These are phyloP conservation scores for Maniola jurtina DNA, from an alignment of 1,140 invertebrate species.

Conservation along the genomic window DNA sequence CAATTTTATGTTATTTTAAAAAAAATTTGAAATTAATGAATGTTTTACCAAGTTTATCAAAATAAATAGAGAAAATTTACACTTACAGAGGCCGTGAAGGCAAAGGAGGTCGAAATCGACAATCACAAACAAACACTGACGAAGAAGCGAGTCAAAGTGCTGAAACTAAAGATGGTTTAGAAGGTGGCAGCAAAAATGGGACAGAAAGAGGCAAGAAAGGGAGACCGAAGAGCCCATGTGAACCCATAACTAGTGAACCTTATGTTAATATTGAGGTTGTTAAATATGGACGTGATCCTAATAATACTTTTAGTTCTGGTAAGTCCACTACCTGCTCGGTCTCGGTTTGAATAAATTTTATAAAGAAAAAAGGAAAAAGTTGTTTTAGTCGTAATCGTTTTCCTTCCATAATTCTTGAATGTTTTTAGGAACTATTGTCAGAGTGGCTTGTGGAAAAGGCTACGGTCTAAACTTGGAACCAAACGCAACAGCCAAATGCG, in stretches of 20 bases:
- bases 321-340: too few relatives aligned
- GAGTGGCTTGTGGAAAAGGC: conserved; percentile 86
- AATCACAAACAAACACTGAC: conserved; percentile 34
- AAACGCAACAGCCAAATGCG: conserved; percentile 88
- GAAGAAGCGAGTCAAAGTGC: conserved; percentile 43
- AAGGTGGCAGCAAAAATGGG: conserved; percentile 43
- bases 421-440: conserved; percentile 82
- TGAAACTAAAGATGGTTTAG: conserved; percentile 43
- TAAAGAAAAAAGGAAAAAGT: not conserved
- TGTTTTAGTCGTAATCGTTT: too few relatives aligned
- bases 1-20: too few relatives aligned
- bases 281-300: conserved; percentile 80
- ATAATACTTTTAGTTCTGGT: conserved; percentile 80
- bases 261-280: conserved; percentile 84
- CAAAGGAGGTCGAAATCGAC: conserved; percentile 60
- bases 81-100: conserved; percentile 65
- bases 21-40: too few relatives aligned
- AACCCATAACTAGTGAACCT: conserved; percentile 81
- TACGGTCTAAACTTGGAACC: conserved; percentile 85
- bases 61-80: not conserved
- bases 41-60: not conserved
- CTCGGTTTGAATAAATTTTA: too few relatives aligned
- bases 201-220: conserved; percentile 61
- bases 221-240: conserved; percentile 76
- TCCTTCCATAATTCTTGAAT: too few relatives aligned